These are phyloP conservation scores for Antennarius maculatus DNA, from an alignment of 2,797 vertebrate genomes.

Conservation along the genomic window DNA sequence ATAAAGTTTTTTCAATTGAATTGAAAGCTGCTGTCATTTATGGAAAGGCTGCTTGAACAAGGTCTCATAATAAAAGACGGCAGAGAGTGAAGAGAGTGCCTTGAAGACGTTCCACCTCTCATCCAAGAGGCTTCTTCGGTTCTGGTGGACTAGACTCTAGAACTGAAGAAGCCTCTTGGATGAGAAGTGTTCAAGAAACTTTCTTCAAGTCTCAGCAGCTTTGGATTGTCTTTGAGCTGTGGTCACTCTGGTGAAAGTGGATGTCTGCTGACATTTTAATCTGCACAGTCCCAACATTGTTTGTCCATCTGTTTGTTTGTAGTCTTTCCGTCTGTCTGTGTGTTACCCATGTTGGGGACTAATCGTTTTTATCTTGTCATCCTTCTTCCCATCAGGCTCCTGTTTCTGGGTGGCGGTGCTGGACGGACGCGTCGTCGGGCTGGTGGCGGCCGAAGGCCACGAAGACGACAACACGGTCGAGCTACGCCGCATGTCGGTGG, in stretches of 20 bases:
- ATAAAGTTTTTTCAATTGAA: too few relatives aligned
- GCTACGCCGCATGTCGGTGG: slow-evolving; percentile 97
- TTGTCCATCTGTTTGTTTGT: slow-evolving; percentile 5
- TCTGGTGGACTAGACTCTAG: too few relatives aligned
- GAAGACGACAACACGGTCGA: slow-evolving; percentile 96
- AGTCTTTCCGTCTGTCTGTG: neutral
- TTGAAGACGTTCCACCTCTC: too few relatives aligned
- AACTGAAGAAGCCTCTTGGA: too few relatives aligned
- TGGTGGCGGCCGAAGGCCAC: slow-evolving; percentile 91
- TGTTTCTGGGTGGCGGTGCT: slow-evolving; percentile 99
- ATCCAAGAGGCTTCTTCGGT: too few relatives aligned
- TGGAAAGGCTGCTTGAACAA: slow-evolving; percentile 13
- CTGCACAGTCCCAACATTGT: slow-evolving; percentile 20
- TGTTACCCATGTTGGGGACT: neutral
- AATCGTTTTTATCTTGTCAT: neutral
- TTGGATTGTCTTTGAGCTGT: too few relatives aligned
- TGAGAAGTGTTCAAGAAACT: too few relatives aligned
- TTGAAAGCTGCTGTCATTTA: slow-evolving; percentile 36
- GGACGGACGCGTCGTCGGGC: slow-evolving; percentile 94
- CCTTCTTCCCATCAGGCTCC: slow-evolving; percentile 84
- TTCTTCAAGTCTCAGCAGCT: neutral
- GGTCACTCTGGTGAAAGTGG: slow-evolving; percentile 52
- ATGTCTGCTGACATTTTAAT: slow-evolving; percentile 55
- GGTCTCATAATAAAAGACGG: slow-evolving; percentile 32
- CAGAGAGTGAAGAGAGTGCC: neutral